Conservation (phyloP, 2,888 invertebrate species). For the Ophion costatus region DNA sequence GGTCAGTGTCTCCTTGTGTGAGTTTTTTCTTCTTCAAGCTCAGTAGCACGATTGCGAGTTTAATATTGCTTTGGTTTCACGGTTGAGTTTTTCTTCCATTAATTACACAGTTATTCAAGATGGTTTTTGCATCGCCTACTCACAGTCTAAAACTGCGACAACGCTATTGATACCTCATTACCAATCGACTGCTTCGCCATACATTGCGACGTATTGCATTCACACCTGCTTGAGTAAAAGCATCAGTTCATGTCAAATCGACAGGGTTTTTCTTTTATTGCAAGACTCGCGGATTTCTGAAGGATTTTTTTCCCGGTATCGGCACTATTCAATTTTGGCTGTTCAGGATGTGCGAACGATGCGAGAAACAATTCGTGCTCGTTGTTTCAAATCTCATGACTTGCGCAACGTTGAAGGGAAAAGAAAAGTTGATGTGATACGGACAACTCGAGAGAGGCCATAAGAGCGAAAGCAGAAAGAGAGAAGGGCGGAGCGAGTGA, state of each 20-base stretch:
- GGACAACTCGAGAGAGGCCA: slow-evolving; percentile 44
- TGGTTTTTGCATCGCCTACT: slow-evolving; percentile 62
- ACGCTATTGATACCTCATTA: slow-evolving; percentile 37
- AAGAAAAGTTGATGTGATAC: slow-evolving; percentile 27
- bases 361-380: slow-evolving; percentile 14
- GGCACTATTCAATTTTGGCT: slow-evolving; percentile 32
- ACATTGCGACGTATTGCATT: slow-evolving; percentile 59
- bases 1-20: slow-evolving; percentile 45
- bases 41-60: slow-evolving; percentile 67
- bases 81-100: slow-evolving; percentile 62
- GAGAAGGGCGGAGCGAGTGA: slow-evolving; percentile 49
- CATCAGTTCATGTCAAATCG: slow-evolving; percentile 61
- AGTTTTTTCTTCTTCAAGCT: slow-evolving; percentile 29
- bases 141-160: slow-evolving; percentile 29
- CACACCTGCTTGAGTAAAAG: slow-evolving; percentile 61
- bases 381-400: slow-evolving; percentile 11
- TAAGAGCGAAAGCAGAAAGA: slow-evolving; percentile 43
- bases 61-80: slow-evolving; percentile 73
- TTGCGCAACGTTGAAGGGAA: slow-evolving; percentile 12
- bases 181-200: neutral
- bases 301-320: slow-evolving; percentile 34
- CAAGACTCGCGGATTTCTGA: slow-evolving; percentile 59
- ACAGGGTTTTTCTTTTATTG: slow-evolving; percentile 47
- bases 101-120: slow-evolving; percentile 50
- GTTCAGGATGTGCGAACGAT: slow-evolving; percentile 14